Conservation (phyloP, 2,888 invertebrate genomes). For the Drosophila quinaria region DNA sequence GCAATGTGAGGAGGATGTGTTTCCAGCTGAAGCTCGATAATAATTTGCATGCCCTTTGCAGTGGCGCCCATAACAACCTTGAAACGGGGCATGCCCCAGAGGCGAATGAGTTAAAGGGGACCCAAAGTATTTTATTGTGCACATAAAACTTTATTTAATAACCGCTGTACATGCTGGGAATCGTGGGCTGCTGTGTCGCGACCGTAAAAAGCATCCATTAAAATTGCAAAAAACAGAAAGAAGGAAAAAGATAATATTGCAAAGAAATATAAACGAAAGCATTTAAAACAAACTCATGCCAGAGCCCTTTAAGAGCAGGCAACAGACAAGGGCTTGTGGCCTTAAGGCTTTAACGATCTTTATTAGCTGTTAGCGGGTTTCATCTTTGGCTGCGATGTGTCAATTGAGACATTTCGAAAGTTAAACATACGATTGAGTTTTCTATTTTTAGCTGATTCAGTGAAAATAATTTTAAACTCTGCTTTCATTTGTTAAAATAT, state of each 20-base stretch:
- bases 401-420: slow-evolving; percentile 35
- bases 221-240: slow-evolving; percentile 41
- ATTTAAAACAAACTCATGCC: slow-evolving; percentile 63
- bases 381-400: slow-evolving; percentile 16
- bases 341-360: slow-evolving; percentile 21
- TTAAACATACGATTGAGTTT: background rate
- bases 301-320: slow-evolving; percentile 30
- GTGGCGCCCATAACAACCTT: slow-evolving; percentile 30
- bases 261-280: slow-evolving; percentile 47
- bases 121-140: slow-evolving; percentile 51
- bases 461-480: background rate
- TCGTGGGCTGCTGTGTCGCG: slow-evolving; percentile 22
- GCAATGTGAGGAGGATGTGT: background rate
- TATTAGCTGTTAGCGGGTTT: slow-evolving; percentile 30
- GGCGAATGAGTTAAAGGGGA: slow-evolving; percentile 1
- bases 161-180: slow-evolving; percentile 61
- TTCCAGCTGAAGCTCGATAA: slow-evolving; percentile 14
- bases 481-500: background rate
- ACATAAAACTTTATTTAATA: slow-evolving; percentile 76
- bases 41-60: slow-evolving; percentile 23
- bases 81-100: slow-evolving; percentile 12
- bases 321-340: slow-evolving; percentile 16
- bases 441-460: background rate
- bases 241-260: background rate
- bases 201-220: slow-evolving; percentile 72